Base-by-base conservation (phyloP, 2,797 vertebrate genomes). In the Gymnodraco acuticeps region DNA sequence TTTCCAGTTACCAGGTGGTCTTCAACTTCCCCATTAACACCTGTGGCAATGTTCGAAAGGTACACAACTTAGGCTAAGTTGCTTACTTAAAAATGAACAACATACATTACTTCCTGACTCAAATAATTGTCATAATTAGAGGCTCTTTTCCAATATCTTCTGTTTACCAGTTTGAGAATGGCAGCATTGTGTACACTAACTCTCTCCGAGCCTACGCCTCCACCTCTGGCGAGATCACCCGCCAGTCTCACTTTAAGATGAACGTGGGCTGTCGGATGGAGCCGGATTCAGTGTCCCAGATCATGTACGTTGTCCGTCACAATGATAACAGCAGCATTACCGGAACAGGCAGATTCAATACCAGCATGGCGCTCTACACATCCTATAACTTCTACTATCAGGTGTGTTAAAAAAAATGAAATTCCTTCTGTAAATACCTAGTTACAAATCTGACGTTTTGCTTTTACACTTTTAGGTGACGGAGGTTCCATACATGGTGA, bases 301-400 rank as follows among this genome's bases (percentile, higher is more conserved):
- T 71, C 0, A 80, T 96, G 86, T 99, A 96, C 12, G 0, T 91
- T 0, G 83, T 88, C 0, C 19, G 19, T 0, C 71, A 91, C n/a
- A 9, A 0, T 0, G 3, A 20, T 0, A 90, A 93, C 48, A 58
- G 88, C 75, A 92, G 79, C 43, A 90, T 97, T 42, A 76, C 64
- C 1, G 93, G 93, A 47, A 85, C 80, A 0, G 88, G 95, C 65
- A 92, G 73, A 60, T 98, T 95, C 4, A 82, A 93, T 0, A 89
- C 94, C 75, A 95, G 89, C 85, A 89, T 98, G 64, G 89, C 87
- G 0, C 98, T 98, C 87, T 99, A 95, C 77, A 87, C 92, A 0
- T 95, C 95, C 4, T 54, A 93, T 48, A 89, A 31, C 56, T 98
- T 97, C 92, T 75, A 56, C 27, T 19, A 76, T 3, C 15, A 59